These are phyloP conservation scores for Zoanthus gigantus DNA, from an alignment of 92 coral and sea anemone species.

Conservation along the genomic window DNA sequence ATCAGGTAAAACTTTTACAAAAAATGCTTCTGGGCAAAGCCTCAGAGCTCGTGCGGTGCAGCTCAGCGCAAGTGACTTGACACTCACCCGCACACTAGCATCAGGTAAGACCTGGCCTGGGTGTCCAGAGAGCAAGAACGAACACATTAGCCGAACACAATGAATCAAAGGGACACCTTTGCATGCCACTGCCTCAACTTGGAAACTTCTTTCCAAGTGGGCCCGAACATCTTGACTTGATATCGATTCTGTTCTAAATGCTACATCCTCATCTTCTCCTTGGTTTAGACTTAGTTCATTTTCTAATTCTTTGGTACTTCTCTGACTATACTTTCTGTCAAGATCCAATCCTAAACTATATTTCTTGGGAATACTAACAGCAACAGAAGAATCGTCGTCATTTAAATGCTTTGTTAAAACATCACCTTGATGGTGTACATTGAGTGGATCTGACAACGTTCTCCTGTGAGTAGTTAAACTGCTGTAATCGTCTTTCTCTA, in stretches of 20 bases:
- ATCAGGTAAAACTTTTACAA: constrained; percentile 81
- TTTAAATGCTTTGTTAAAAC: constrained; percentile 24
- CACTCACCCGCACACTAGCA: constrained; percentile 94
- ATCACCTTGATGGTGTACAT: constrained; percentile 50
- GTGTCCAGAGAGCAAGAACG: constrained; percentile 88
- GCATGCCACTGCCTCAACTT: constrained; percentile 94
- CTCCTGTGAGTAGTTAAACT: constrained; percentile 54
- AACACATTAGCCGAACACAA: constrained; percentile 94
- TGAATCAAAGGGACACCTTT: constrained; percentile 90
- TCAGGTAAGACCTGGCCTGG: constrained; percentile 92
- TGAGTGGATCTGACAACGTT: constrained; percentile 83
- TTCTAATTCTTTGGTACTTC: constrained; percentile 74
- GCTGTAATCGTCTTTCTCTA: not conserved
- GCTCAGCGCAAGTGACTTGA: constrained; percentile 88
- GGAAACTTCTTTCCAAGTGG: constrained; percentile 88
- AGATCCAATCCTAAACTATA: constrained; percentile 55
- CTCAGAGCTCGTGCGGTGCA: constrained; percentile 86
- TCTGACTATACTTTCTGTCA: constrained; percentile 66
- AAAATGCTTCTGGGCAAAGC: constrained; percentile 88
- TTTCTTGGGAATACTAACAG: constrained; percentile 31
- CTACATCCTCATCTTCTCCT: constrained; percentile 54
- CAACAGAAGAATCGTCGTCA: constrained; percentile 16
- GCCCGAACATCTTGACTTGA: constrained; percentile 80
- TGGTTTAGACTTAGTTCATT: constrained; percentile 21
- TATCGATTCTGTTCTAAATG: constrained; percentile 77